Conservation (phyloP, 2,797 vertebrate genomes). For the Euthynnus affinis region DNA sequence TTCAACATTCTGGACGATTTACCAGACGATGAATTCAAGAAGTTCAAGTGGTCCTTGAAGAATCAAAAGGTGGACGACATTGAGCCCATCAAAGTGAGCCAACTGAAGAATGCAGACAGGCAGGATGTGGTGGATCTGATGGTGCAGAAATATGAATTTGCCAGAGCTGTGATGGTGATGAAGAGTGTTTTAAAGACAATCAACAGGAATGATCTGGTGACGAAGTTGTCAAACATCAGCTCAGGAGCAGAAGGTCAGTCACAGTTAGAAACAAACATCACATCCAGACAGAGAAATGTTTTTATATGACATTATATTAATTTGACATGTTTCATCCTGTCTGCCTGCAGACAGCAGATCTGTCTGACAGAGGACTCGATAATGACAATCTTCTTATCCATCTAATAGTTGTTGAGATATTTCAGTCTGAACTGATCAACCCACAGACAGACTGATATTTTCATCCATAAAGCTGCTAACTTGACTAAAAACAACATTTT, state of each 20-base stretch:
- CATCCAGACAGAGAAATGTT: no score
- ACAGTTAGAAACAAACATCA: no score
- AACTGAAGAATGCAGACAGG: background rate
- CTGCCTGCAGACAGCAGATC: no score
- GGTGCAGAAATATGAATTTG: background rate
- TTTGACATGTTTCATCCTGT: no score
- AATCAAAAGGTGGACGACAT: background rate
- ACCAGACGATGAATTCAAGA: background rate
- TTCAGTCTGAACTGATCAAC: no score
- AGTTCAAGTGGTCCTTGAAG: slow-evolving; percentile 38
- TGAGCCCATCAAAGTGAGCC: background rate
- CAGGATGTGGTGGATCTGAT: background rate
- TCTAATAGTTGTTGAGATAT: no score
- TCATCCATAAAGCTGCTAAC: no score
- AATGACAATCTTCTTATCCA: no score
- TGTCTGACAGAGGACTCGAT: no score
- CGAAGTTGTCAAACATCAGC: fast-evolving
- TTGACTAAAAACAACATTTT: no score
- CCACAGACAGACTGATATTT: no score
- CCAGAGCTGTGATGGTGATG: background rate
- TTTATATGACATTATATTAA: no score
- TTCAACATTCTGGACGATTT: slow-evolving; percentile 14
- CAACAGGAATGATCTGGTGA: slow-evolving; percentile 6
- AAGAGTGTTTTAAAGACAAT: background rate
- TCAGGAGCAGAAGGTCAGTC: slow-evolving; percentile 16